Evolutionary conservation across 2,797 vertebrate species (phyloP).

Genomic region (Semotilus atromaculatus): DNA sequence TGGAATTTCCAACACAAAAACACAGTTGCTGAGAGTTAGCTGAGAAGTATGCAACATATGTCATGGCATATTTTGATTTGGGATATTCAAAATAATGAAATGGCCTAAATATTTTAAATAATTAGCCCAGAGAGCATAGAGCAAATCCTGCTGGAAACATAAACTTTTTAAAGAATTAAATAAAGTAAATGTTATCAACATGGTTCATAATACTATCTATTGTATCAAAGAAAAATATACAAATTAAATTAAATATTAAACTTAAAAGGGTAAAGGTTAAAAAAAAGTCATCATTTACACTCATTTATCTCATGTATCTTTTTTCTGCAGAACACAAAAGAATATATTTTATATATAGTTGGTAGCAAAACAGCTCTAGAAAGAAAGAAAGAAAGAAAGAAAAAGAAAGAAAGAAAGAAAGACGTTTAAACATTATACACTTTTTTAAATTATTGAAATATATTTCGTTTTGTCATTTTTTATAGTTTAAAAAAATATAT

Average conservation of each 20-base stretch:
- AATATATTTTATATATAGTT: not conserved
- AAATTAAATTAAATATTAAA: not conserved
- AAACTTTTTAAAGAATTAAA: not conserved
- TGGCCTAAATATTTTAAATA: not conserved
- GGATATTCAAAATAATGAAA: constrained; percentile 21
- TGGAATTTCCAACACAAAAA: constrained; percentile 65
- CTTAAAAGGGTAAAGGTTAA: not conserved
- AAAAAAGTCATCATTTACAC: not conserved
- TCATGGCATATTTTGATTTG: constrained; percentile 10
- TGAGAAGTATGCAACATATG: constrained; percentile 22
- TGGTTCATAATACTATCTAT: not conserved
- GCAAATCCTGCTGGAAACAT: not conserved
- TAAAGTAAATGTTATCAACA: not conserved
- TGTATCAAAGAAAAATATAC: not conserved
- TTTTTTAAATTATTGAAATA: too few relatives aligned
- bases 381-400: not conserved
- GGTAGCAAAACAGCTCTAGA: not conserved
- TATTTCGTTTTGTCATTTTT: not conserved
- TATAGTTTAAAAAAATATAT: not conserved
- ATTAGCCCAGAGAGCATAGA: not conserved
- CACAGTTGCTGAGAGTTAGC: constrained; percentile 55
- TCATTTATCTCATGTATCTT: not conserved
- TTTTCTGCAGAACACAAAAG: not conserved
- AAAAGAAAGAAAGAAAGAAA: too few relatives aligned
- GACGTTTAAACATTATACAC: not conserved